A percentile compares a stretch with the other conserved stretches of the same genome.
Conservation (phyloP, 2,888 invertebrate species). For the Gastrophysa polygoni region DNA sequence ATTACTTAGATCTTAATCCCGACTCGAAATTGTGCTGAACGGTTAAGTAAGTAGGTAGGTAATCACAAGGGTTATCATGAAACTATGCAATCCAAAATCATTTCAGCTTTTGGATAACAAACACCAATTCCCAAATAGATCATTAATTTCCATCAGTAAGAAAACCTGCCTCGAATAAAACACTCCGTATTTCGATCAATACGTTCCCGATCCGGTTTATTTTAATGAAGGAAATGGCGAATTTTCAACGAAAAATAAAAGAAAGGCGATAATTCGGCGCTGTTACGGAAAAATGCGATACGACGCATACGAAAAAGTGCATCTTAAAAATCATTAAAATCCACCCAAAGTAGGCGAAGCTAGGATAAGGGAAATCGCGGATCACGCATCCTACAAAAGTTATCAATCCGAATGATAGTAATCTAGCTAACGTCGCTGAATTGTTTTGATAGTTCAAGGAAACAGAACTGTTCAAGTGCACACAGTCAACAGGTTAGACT, state of each 20-base stretch:
- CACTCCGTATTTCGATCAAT: slow-evolving; percentile 26
- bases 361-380: slow-evolving; percentile 16
- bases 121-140: too few relatives aligned
- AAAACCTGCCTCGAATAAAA: too few relatives aligned
- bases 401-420: slow-evolving; percentile 8
- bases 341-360: slow-evolving; percentile 26
- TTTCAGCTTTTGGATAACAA: too few relatives aligned
- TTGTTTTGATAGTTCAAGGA: slow-evolving; percentile 30
- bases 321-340: slow-evolving; percentile 61
- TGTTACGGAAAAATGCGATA: slow-evolving; percentile 54
- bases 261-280: slow-evolving; percentile 54
- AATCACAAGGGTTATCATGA: too few relatives aligned
- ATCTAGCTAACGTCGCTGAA: slow-evolving; percentile 22
- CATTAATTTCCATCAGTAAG: too few relatives aligned
- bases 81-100: too few relatives aligned
- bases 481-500: slow-evolving; percentile 52
- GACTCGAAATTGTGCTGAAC: too few relatives aligned
- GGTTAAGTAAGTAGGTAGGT: too few relatives aligned
- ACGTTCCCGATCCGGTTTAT: slow-evolving; percentile 31
- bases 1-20: too few relatives aligned
- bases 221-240: slow-evolving; percentile 45
- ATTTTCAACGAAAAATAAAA: slow-evolving; percentile 49
- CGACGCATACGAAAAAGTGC: slow-evolving; percentile 59
- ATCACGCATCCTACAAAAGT: neutral
- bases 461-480: slow-evolving; percentile 35